phyloP scores from a whole-genome alignment of 2,113 vertebrate genomes.

The Geococcyx californianus region DNA sequence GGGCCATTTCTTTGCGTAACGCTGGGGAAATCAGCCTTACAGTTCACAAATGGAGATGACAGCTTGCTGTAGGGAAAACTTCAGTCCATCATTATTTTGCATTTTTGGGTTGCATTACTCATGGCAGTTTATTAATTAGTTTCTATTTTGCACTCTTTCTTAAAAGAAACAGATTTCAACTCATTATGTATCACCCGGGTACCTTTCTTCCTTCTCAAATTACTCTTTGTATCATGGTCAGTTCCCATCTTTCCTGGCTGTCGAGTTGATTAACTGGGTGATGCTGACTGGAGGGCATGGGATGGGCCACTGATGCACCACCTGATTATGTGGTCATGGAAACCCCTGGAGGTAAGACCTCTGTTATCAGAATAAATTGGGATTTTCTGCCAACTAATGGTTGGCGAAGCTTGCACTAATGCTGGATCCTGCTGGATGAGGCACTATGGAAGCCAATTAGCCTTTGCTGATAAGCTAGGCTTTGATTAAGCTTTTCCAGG shows the following conservation, averaged over 20 bases:
- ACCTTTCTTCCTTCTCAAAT: constrained; percentile 20
- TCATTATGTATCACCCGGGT: not conserved
- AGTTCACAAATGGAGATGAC: constrained; percentile 34
- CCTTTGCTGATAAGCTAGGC: constrained; percentile 55
- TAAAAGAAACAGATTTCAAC: not conserved
- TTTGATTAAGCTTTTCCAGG: constrained; percentile 57
- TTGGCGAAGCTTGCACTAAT: constrained; percentile 68
- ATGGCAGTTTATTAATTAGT: constrained; percentile 45
- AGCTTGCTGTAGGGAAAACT: constrained; percentile 39
- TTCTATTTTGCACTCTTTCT: constrained; percentile 5
- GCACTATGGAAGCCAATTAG: constrained; percentile 50
- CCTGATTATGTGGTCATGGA: constrained; percentile 76
- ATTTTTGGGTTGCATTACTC: constrained; percentile 12
- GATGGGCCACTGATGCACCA: constrained; percentile 59
- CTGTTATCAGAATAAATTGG: constrained; percentile 76
- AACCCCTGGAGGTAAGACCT: constrained; percentile 63
- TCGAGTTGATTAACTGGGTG: constrained; percentile 60
- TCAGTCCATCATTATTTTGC: constrained; percentile 49
- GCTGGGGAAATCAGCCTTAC: not conserved
- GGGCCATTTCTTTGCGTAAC: not conserved
- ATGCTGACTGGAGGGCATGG: constrained; percentile 62
- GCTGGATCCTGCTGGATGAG: constrained; percentile 47
- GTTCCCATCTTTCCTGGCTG: constrained; percentile 16
- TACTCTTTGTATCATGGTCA: not conserved
- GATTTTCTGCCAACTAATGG: constrained; percentile 76